Base-by-base conservation (phyloP, 2,888 invertebrate species). In the Eubasilissa splendida region DNA sequence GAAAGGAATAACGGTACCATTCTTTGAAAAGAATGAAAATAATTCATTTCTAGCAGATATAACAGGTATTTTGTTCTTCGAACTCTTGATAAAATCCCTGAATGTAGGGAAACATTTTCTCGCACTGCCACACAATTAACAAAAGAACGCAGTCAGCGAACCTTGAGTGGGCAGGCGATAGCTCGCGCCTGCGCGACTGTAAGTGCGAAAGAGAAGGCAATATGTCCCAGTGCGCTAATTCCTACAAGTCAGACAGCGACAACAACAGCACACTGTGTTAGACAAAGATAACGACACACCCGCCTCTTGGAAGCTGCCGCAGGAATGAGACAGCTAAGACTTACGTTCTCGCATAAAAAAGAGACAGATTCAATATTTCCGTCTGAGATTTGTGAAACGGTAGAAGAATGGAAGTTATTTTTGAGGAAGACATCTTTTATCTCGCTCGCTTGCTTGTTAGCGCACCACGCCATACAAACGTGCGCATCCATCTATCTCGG, bases 141-240 rank as follows among this genome's bases (percentile, higher is more conserved):
- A 91, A 91, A 90, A 90, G 90, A 90, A 90, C 90, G 90, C 90
- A 91, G 91, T 91, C 90, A 90, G 90, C 91, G 91, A 91, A 91
- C 91, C 90, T 91, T 91, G 91, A 92, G 92, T 92, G 91, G 92
- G 91, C 89, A 90, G 90, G 90, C 90, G 90, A 90, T 90, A 90
- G 89, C 89, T 89, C 86, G 91, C 92, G 92, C 92, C 91, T 92
- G 92, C 92, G 92, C 92, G 92, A 91, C 91, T 88, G 86, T 83
- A 84, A 84, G 84, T 82, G 86, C 87, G 87, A 88, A 84, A 84
- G 83, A 81, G 84, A 76, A 53, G 80, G 22, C 68, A 65, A 53
- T 12, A 63, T 54, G 60, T 60, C 53, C 60, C 22, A 22, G n/a
- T 63, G 75, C 75, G 66, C 68, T 31, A 12, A 58, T 53, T 33